Evolutionary conservation across 2,888 invertebrate species (phyloP).

Genomic region (Xestia ashworthii): DNA sequence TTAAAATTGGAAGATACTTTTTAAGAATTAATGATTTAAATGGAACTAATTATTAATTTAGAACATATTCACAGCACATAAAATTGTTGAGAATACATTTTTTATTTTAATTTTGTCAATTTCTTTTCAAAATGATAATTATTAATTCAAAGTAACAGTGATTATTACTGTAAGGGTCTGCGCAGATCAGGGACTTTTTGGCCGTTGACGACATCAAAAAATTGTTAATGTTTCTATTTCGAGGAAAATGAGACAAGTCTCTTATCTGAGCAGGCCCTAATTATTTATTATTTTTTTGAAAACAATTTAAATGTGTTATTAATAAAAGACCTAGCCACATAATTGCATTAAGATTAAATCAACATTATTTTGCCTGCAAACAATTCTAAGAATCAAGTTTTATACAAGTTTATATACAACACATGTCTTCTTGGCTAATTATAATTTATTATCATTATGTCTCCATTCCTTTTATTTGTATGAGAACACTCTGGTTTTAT

Average conservation of each 20-base stretch:
- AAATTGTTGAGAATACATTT: neutral
- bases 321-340: neutral
- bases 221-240: too few relatives aligned
- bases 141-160: neutral
- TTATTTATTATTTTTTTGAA: neutral
- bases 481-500: conserved; percentile 33
- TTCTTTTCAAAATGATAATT: neutral
- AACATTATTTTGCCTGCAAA: neutral
- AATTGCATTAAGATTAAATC: neutral
- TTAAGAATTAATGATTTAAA: neutral
- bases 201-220: too few relatives aligned
- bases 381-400: neutral
- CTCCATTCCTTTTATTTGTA: conserved; percentile 55
- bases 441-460: conserved; percentile 57
- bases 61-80: neutral
- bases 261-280: too few relatives aligned
- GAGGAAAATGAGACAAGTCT: neutral
- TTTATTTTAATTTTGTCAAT: neutral
- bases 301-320: neutral
- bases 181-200: too few relatives aligned
- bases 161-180: neutral
- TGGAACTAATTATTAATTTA: neutral
- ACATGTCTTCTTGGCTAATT: conserved; percentile 36
- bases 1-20: neutral
- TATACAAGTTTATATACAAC: neutral